Base-by-base conservation (phyloP, 1,140 invertebrate genomes). In the Pseudomyrmex dendroicus region DNA sequence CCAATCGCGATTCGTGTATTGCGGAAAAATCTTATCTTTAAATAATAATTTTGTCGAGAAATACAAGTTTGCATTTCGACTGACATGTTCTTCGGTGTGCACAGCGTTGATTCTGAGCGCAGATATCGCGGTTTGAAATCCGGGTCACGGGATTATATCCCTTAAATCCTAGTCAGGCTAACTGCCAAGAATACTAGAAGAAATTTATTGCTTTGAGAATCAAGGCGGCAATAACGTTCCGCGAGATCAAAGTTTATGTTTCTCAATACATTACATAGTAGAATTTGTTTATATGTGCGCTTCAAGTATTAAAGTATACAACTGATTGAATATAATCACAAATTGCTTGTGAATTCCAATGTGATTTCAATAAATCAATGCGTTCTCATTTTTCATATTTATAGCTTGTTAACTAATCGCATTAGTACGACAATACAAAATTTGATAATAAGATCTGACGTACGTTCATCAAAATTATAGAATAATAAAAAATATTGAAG, bases 101-200 rank as follows among this genome's bases (percentile, higher is more conserved):
- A 13, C n/a, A 46, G 12, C 48, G 57, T 74, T 17, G 25, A 25
- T 63, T 82, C 17, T 13, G n/a, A 52, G 22, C 13, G 68, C 44
- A 17, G 57, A 2, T 82, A 62, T 82, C 50, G 20, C 22, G 61
- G 17, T 17, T 63, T 48, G 74, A 74, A 74, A 82, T 82, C 78
- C 78, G 35, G 70, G 70, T 66, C 59, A 63, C 46, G 59, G 59
- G 59, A 59, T 82, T 82, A 82, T 74, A 70, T 70, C 48, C 70
- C 78, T 82, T 74, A 82, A 82, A 82, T 74, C 78, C 78, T 46
- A 80, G 76, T 80, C 76, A 80, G 76, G 76, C 76, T 48, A 70
- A 82, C 78, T 82, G 78, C 68, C 78, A 73, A 74, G 78, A 74
- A 82, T 82, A 74, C 78, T 82, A 74, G 12, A 48, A 63, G 78